These are phyloP conservation scores for Cephus spinipes DNA, from an alignment of 2,888 invertebrate genomes.

Conservation along the genomic window DNA sequence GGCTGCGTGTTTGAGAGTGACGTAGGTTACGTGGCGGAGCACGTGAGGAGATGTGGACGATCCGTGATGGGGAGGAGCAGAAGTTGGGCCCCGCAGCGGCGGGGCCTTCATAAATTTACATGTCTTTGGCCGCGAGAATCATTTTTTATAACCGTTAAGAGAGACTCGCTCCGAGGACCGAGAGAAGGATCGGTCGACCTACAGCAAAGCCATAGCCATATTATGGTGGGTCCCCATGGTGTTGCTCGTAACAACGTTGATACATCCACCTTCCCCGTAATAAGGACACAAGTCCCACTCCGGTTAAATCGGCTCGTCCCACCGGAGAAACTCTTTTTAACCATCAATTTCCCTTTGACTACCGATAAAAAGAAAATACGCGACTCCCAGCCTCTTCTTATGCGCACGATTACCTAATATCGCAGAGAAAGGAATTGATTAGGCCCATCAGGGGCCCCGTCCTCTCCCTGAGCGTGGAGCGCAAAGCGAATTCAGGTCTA, in stretches of 20 bases:
- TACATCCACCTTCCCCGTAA: not conserved
- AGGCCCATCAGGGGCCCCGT: no score
- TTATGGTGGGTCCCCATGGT: constrained; percentile 56
- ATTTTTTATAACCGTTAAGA: constrained; percentile 61
- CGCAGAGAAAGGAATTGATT: no score
- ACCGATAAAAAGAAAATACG: no score
- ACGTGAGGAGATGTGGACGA: no score
- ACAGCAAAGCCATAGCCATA: constrained; percentile 56
- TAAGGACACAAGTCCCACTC: no score
- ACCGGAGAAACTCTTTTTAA: not conserved
- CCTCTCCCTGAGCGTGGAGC: no score
- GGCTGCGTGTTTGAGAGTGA: constrained; percentile 34
- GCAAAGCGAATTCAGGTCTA: not conserved
- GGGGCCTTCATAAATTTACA: constrained; percentile 64
- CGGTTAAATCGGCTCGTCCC: not conserved
- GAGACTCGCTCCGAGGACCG: constrained; percentile 31
- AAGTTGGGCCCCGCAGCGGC: constrained; percentile 34
- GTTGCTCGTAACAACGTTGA: constrained; percentile 58
- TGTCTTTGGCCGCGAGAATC: constrained; percentile 63
- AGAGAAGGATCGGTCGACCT: constrained; percentile 45
- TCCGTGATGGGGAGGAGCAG: no score
- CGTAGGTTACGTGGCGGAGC: no score
- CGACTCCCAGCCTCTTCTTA: no score
- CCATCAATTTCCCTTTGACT: no score
- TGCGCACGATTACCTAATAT: no score